Base-by-base conservation (phyloP, 2,113 vertebrate genomes). In the Hydrolagus affinis region DNA sequence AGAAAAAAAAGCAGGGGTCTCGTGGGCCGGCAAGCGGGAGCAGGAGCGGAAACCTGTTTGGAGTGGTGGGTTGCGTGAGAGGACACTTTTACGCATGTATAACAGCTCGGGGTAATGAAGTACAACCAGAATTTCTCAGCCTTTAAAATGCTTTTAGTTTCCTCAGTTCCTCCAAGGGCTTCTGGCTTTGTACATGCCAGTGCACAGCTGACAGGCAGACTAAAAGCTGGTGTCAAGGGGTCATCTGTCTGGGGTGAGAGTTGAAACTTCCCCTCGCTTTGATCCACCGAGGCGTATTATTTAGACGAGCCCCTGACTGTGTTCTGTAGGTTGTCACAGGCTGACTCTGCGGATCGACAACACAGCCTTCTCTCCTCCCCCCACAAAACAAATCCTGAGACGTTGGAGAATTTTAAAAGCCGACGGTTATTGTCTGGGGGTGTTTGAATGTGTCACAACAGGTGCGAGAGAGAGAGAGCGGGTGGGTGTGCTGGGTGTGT, bases 151-250 rank as follows among this genome's bases (percentile, higher is more conserved):
- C 78, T 83, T 83, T 83, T 19, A 80, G 76, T 11, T 78, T 28
- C 57, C 28, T 28, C 60, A 68, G 62, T 62, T 68, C 62, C 10
- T 28, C 62, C 78, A 66, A 83, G 78, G 25, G 62, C 32, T 68
- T 64, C 30, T 6, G 21, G 62, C 30, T 83, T 62, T 64, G 25
- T 68, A 62, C 78, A 83, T 83, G 78, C 78, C 78, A 66, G 14
- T 19, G 1, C 17, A 17, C 62, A 83, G 78, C 78, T 83, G 78
- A 83, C 78, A 83, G 62, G 62, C 78, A 66, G 62, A 83, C 78
- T 83, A 83, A 83, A 83, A 83, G 78, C 78, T 64, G 60, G 78
- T 60, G 78, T 68, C 78, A 30, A 66, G 3, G 11, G 78, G 78
- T 83, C 78, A 68, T 83, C 78, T 83, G 78, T 83, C 78, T 83